These are phyloP conservation scores for Corbicula japonica DNA, from an alignment of 2,888 invertebrate genomes.

Conservation along the genomic window DNA sequence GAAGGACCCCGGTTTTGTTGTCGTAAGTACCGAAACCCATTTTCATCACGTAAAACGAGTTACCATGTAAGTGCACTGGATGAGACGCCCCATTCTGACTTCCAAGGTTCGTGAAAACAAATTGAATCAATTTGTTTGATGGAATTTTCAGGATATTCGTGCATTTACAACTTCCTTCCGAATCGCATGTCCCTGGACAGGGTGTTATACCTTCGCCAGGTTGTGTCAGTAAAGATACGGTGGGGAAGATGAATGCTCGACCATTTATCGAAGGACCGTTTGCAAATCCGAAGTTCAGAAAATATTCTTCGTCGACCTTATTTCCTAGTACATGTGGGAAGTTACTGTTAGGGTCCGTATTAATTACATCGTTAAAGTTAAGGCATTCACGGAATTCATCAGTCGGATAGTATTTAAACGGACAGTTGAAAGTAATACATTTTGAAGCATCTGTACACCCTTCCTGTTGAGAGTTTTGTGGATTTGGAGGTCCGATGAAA, in stretches of 20 bases:
- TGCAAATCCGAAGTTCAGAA: conserved; percentile 71
- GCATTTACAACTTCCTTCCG: conserved; percentile 63
- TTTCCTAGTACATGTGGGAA: conserved; percentile 13
- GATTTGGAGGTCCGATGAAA: no score
- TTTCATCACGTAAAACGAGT: no score
- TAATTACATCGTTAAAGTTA: conserved; percentile 38
- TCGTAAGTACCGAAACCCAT: no score
- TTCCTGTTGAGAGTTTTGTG: no score
- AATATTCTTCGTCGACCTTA: no score
- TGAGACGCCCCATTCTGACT: conserved; percentile 70
- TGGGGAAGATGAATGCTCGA: conserved; percentile 44
- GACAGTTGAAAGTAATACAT: conserved; percentile 74
- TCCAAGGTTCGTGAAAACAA: conserved; percentile 54
- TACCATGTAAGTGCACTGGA: conserved; percentile 77
- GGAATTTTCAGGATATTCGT: conserved; percentile 53
- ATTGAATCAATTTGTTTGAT: conserved; percentile 23
- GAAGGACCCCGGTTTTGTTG: conserved; percentile 31
- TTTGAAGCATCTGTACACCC: no score
- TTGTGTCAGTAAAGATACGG: conserved; percentile 49
- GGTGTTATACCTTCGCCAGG: conserved; percentile 19
- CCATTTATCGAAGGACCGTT: conserved; percentile 65
- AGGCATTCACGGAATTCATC: conserved; percentile 33
- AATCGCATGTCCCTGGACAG: conserved; percentile 30
- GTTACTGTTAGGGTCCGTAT: conserved; percentile 26
- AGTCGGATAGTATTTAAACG: conserved; percentile 47